These are phyloP conservation scores for Limnephilus rhombicus DNA, from an alignment of 2,888 invertebrate genomes.

Conservation along the genomic window DNA sequence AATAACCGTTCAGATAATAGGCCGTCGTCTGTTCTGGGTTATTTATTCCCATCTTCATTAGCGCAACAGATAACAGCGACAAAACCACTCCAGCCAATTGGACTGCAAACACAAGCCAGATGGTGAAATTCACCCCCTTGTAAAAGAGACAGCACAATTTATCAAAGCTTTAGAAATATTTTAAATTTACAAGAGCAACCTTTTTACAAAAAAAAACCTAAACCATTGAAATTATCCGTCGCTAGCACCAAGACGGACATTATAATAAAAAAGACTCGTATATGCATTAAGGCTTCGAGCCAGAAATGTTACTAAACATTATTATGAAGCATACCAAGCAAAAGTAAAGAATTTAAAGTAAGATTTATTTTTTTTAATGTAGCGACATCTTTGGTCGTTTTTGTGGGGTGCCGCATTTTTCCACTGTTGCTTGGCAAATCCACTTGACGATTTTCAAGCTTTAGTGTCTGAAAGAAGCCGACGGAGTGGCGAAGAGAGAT, in stretches of 20 bases:
- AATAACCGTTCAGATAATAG: slow-evolving; percentile 60
- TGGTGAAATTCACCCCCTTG: background rate
- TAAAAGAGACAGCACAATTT: background rate
- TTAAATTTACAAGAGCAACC: background rate
- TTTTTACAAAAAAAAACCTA: background rate
- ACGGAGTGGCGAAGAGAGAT: slow-evolving; percentile 16
- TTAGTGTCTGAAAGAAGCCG: slow-evolving; percentile 20
- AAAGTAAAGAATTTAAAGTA: background rate
- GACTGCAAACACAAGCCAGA: slow-evolving; percentile 8
- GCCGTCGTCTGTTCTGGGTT: slow-evolving; percentile 52
- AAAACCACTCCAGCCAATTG: slow-evolving; percentile 58
- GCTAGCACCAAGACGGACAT: background rate
- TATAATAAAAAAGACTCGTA: background rate
- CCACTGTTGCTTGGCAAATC: background rate
- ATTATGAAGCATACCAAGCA: background rate
- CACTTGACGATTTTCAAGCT: slow-evolving; percentile 11
- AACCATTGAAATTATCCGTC: background rate
- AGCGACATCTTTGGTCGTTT: background rate
- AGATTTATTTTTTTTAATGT: background rate
- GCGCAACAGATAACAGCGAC: slow-evolving; percentile 62
- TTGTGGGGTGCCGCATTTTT: background rate
- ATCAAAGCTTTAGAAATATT: background rate
- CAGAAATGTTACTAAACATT: background rate
- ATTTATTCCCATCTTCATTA: slow-evolving; percentile 66
- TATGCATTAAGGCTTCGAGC: background rate